Evolutionary conservation across 1,140 invertebrate genomes (phyloP), one percentile per base, ranked within the genome.

Genomic region (Cherax quadricarinatus): DNA sequence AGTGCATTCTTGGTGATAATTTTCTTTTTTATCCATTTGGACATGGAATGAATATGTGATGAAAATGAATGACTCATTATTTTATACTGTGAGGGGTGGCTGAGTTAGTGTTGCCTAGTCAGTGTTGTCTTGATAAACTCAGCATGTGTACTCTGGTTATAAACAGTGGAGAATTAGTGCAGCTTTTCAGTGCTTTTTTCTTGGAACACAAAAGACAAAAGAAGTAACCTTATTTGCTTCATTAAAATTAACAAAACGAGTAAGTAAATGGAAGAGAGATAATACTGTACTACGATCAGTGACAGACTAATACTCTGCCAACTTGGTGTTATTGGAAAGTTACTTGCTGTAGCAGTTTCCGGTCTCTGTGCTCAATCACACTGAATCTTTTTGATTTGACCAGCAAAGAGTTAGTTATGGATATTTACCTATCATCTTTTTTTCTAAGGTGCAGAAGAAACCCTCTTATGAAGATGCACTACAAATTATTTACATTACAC

Each of bases 321-420:
- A 16, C 62, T 66, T 66, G 62, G 21, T 66, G 62, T 66, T 66
- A 18, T 21, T 66, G 62, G 70, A 75, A 75, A 75, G 24, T 75
- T 75, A 75, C 24, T 30, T 75, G 24, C 57, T 60, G 75, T 80
- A 88, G 75, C 86, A 88, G 86, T 66, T 87, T 88, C 86, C 80
- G 86, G 86, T 88, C 73, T 88, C 73, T 79, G 86, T 87, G 86
- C 86, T 88, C 86, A 88, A 88, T 87, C 53, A 79, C 51, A 60
- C 73, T 53, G 86, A 79, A 80, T 88, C 73, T 88, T 49, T 30
- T 57, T 88, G 73, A 79, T 41, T 57, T 88, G 57, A 80, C 41
- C 78, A 80, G 86, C 57, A 62, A 80, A 24, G 12, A 30, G 53
- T 24, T 51, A 78, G 49, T 80, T 24, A 80, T 53, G 73, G 73